Conservation (phyloP, 2,888 invertebrate species). For the Anoncus sp. region DNA sequence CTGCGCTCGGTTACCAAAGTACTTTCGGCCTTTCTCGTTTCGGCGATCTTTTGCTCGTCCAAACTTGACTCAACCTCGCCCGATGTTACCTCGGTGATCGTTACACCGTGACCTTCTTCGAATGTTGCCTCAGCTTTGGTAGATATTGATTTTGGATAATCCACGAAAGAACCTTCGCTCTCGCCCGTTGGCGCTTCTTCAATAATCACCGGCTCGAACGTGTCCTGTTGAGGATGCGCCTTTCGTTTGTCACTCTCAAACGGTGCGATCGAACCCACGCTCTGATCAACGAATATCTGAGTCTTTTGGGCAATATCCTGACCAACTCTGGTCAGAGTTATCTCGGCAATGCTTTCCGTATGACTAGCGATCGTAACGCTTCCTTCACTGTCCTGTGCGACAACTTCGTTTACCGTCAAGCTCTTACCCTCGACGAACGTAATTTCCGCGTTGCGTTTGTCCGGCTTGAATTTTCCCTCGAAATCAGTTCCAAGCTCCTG, state of each 20-base stretch:
- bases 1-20: constrained; percentile 75
- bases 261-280: constrained; percentile 71
- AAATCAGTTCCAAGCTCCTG: constrained; percentile 71
- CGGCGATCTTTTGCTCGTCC: constrained; percentile 78
- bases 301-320: constrained; percentile 80
- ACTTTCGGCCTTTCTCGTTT: constrained; percentile 72
- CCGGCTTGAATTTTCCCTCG: constrained; percentile 72
- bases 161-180: constrained; percentile 73
- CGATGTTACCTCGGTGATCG: constrained; percentile 85
- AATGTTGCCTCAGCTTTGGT: constrained; percentile 79
- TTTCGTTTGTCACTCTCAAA: constrained; percentile 71
- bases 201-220: constrained; percentile 75
- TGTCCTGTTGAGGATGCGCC: constrained; percentile 75
- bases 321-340: constrained; percentile 71
- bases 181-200: constrained; percentile 76
- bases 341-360: constrained; percentile 68
- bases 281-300: constrained; percentile 78
- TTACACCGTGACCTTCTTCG: constrained; percentile 84
- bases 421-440: constrained; percentile 79
- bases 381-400: constrained; percentile 80
- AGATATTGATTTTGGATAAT: constrained; percentile 72
- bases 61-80: constrained; percentile 86
- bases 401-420: constrained; percentile 78
- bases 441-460: constrained; percentile 75
- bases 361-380: constrained; percentile 67